phyloP scores from a whole-genome alignment of 92 coral and sea anemone genomes.

The Zoanthus sansibaricus region DNA sequence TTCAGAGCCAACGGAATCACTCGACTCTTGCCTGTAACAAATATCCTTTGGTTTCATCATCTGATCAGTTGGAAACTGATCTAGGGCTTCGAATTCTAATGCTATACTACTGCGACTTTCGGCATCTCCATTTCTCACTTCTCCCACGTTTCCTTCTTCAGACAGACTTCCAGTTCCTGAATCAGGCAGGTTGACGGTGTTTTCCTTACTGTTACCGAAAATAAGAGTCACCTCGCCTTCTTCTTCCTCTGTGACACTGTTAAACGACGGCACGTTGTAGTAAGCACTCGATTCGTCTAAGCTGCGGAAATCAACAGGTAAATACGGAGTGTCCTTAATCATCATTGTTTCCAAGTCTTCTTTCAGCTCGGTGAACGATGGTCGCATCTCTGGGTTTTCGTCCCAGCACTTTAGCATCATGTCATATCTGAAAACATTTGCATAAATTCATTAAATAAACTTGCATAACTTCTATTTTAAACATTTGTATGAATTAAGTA shows the following conservation, averaged over 20 bases:
- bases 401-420: constrained; percentile 80
- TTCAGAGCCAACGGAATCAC: constrained; percentile 26
- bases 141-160: background rate
- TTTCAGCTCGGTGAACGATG: constrained; percentile 64
- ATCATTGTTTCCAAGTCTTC: constrained; percentile 76
- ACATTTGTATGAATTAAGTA: too few relatives aligned
- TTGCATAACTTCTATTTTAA: too few relatives aligned
- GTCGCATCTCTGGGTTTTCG: constrained; percentile 74
- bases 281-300: constrained; percentile 83
- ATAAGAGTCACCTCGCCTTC: constrained; percentile 48
- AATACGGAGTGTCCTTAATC: constrained; percentile 83
- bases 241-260: constrained; percentile 64
- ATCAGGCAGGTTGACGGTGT: background rate
- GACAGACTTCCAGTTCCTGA: constrained; percentile 40
- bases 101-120: background rate
- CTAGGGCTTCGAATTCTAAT: constrained; percentile 6
- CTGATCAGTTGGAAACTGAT: constrained; percentile 37
- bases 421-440: constrained; percentile 55
- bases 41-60: background rate
- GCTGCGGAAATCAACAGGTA: constrained; percentile 70
- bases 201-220: constrained; percentile 1
- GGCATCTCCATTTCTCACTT: background rate
- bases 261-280: constrained; percentile 89
- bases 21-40: constrained; percentile 34
- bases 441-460: background rate